A percentile compares a stretch with the other conserved stretches of the same genome.
Conservation (phyloP, 2,113 vertebrate species). For the Rhadina sibilatrix region DNA sequence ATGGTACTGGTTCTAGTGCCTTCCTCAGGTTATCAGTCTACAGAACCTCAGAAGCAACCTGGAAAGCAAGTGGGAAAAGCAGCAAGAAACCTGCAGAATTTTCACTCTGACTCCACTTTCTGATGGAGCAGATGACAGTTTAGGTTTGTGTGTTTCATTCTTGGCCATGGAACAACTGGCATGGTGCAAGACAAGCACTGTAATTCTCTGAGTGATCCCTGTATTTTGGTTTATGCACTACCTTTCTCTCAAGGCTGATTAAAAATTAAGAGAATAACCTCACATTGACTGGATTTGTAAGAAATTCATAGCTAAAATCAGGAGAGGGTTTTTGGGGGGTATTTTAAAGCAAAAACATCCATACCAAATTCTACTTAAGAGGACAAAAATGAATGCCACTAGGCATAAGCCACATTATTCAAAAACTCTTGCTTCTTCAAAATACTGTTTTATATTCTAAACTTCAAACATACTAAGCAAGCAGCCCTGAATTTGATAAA, state of each 20-base stretch:
- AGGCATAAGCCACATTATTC: not conserved
- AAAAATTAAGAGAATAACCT: not conserved
- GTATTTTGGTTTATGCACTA: not conserved
- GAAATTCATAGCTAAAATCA: not conserved
- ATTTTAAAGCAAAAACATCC: not conserved
- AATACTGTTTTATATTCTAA: not conserved
- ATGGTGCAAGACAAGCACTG: not conserved
- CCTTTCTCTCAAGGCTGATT: not conserved
- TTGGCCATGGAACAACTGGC: not conserved
- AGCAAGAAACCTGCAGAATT: not conserved
- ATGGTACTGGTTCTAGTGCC: not conserved
- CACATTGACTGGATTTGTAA: not conserved
- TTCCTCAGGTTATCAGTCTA: not conserved
- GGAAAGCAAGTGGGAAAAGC: not conserved
- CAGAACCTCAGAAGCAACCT: not conserved
- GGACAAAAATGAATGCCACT: not conserved
- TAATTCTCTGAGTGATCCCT: not conserved
- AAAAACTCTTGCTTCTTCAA: not conserved
- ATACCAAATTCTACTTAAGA: not conserved
- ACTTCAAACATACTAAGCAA: not conserved
- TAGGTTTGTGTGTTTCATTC: not conserved
- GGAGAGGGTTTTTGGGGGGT: not conserved
- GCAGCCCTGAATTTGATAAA: not conserved
- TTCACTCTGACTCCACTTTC: not conserved
- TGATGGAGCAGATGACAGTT: not conserved